These are phyloP conservation scores for Azorinus chamasolen DNA, from an alignment of 2,888 invertebrate species.

Conservation along the genomic window DNA sequence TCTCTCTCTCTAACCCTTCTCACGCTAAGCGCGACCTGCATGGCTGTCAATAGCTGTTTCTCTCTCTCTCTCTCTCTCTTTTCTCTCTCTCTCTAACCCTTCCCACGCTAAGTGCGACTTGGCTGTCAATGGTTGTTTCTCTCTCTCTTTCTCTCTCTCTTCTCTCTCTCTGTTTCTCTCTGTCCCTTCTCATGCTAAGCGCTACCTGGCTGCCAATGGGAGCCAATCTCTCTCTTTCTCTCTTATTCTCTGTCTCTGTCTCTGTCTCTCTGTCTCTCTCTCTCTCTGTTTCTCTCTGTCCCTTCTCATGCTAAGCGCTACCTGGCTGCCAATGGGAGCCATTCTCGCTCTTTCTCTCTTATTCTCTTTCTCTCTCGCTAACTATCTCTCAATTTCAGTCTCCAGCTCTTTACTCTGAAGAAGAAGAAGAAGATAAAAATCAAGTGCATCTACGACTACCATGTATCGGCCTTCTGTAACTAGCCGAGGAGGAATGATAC, in stretches of 20 bases:
- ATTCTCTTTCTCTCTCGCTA: background rate
- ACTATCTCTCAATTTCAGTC: background rate
- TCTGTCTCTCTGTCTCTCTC: background rate
- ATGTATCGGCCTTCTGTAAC: no score
- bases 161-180: constrained; percentile 5
- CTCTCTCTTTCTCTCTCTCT: constrained; percentile 8
- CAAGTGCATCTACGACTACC: no score
- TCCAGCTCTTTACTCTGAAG: background rate
- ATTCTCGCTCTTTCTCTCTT: constrained; percentile 8
- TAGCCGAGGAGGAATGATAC: no score
- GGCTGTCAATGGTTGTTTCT: background rate
- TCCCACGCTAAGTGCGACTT: no score
- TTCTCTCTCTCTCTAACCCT: background rate
- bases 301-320: background rate
- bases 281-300: background rate
- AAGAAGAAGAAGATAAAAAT: no score
- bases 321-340: background rate
- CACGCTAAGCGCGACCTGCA: background rate
- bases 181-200: background rate
- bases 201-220: background rate
- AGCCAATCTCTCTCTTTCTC: constrained; percentile 9
- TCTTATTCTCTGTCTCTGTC: background rate
- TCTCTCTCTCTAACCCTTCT: background rate
- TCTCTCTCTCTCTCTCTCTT: background rate
- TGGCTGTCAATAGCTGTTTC: background rate